Evolutionary conservation across 2,113 vertebrate genomes (phyloP), one percentile per base, ranked within the genome.

Genomic region (Oreochromis niloticus): DNA sequence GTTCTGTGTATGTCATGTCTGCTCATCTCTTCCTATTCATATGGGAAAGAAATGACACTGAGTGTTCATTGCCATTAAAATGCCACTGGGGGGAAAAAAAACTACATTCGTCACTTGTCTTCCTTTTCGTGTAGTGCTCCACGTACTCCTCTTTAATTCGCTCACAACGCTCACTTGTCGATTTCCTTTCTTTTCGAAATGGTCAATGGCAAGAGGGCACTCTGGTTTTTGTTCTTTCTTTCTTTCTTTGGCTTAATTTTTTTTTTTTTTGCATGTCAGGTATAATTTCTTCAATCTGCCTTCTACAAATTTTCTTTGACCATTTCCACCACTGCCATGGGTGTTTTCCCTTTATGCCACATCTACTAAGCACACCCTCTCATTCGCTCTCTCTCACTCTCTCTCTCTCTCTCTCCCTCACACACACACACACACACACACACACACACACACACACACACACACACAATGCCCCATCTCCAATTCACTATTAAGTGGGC

Each of bases 401-500:
- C 30, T 30, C 24, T 7, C 24, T 8, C 30, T 6, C 71, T 13
- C 46, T n/a, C n/a, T n/a, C n/a, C n/a, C n/a, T n/a, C n/a, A n/a
- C n/a, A n/a, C n/a, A n/a, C n/a, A n/a, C n/a, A n/a, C 87, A 88
- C 41, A 3, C 83, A 79, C 81, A 66, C 85, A 81, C 84, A 78
- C 78, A 89, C 87, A 78, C 79, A 52, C 90, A 85, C 32, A 90
- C 89, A 90, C 22, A 82, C 85, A 36, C 63, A 81, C 84, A 80
- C 82, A 78, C 91, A 91, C 55, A 90, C 86, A 91, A 88, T 90
- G 87, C 93, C 88, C 90, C 85, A 90, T 91, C 92, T 91, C 89
- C 90, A 91, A 95, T 93, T 92, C 93, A 91, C 93, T 89, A 92
- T 94, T 92, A 92, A 94, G 90, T 94, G 90, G 93, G 88, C 88